Evolutionary conservation across 1,140 invertebrate genomes (phyloP).

Genomic region (Drosophila pseudoananassae): DNA sequence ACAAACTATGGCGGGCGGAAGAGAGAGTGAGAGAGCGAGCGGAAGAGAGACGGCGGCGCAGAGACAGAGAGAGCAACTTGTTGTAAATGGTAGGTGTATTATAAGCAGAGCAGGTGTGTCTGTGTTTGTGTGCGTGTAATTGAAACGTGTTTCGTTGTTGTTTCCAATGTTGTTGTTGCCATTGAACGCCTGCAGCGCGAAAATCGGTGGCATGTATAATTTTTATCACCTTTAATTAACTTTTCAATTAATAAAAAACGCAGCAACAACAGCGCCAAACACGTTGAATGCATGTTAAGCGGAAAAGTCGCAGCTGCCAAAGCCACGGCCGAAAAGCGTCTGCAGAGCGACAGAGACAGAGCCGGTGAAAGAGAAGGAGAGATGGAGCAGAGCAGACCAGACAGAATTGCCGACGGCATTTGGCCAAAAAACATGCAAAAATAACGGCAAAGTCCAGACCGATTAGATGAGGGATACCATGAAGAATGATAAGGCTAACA

Average conservation of each 20-base stretch:
- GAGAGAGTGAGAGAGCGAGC: constrained; percentile 4
- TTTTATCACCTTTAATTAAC: constrained; percentile 84
- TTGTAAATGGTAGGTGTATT: constrained; percentile 62
- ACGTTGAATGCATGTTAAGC: constrained; percentile 56
- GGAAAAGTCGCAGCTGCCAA: constrained; percentile 59
- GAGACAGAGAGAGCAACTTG: constrained; percentile 56
- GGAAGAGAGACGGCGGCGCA: background rate
- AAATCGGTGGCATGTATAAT: constrained; percentile 84
- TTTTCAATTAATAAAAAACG: constrained; percentile 83
- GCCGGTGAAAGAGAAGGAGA: background rate
- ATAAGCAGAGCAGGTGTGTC: constrained; percentile 27
- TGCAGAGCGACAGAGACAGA: background rate
- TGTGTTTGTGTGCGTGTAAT: constrained; percentile 61
- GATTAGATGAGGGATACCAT: background rate
- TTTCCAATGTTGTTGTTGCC: constrained; percentile 29
- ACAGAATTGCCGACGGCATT: constrained; percentile 64
- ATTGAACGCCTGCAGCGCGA: constrained; percentile 79
- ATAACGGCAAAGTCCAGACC: constrained; percentile 4
- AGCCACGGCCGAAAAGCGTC: background rate
- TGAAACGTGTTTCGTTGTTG: constrained; percentile 73
- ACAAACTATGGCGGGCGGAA: constrained; percentile 66
- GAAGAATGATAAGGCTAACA: background rate
- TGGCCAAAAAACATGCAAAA: constrained; percentile 10
- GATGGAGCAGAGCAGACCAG: constrained; percentile 1
- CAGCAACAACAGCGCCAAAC: constrained; percentile 46